Evolutionary conservation across 2,888 invertebrate species (phyloP).

Genomic region (Dryococelus australis): DNA sequence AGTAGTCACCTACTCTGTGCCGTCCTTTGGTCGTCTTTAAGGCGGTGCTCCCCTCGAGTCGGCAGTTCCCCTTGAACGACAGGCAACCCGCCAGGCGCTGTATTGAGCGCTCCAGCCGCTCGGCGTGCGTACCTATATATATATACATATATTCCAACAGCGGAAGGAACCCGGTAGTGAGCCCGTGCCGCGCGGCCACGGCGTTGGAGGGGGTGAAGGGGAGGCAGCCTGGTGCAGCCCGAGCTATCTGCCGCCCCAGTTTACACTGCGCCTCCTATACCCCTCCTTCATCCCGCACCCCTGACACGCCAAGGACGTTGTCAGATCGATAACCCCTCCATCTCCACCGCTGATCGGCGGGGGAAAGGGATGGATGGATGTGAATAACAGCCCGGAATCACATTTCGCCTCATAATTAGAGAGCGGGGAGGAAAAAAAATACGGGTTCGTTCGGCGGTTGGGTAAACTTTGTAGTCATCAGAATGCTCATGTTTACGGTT

Average conservation of each 20-base stretch:
- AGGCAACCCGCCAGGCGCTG: slow-evolving; percentile 22
- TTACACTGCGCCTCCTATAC: neutral
- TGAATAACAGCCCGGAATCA: neutral
- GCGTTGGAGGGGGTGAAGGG: neutral
- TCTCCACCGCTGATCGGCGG: neutral
- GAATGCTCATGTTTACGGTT: neutral
- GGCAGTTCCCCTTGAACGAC: neutral
- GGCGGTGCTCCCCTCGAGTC: neutral
- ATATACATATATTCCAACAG: neutral
- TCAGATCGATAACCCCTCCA: neutral
- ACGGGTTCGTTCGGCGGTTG: neutral
- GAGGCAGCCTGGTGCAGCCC: neutral
- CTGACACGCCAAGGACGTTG: neutral
- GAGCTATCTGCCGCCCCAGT: slow-evolving; percentile 16
- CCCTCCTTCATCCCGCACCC: neutral
- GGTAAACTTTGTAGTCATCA: neutral
- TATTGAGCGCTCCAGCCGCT: slow-evolving; percentile 28
- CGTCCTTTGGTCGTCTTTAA: neutral
- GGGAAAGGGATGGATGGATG: neutral
- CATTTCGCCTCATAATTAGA: neutral
- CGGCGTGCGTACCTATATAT: neutral
- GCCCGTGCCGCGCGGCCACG: neutral
- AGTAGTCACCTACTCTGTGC: no score
- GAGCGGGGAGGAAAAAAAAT: neutral
- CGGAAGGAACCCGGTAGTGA: neutral